Percentiles rank a stretch among this genome's conserved stretches.
phyloP scores from a whole-genome alignment of 2,113 vertebrate genomes.

The Phrynosoma platyrhinos region DNA sequence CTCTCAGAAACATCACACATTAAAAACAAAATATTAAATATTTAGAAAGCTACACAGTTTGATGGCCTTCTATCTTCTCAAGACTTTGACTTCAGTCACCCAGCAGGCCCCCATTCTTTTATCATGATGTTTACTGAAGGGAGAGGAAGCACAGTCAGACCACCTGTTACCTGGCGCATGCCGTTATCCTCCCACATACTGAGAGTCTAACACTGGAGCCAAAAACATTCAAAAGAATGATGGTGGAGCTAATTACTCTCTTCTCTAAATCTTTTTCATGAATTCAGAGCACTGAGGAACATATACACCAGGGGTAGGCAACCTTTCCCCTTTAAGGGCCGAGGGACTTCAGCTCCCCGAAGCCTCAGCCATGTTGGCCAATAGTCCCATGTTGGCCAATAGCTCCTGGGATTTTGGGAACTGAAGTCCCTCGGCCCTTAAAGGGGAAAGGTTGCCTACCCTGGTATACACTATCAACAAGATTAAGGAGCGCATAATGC shows the following conservation, averaged over 20 bases:
- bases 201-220: neutral
- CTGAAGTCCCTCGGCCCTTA: too few relatives aligned
- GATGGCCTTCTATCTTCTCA: slow-evolving; percentile 25
- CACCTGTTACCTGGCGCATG: slow-evolving; percentile 17
- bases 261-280: neutral
- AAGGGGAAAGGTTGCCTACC: too few relatives aligned
- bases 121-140: slow-evolving; percentile 4
- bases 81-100: neutral
- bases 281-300: neutral
- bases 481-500: neutral
- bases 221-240: slow-evolving; percentile 21
- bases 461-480: neutral
- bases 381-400: too few relatives aligned
- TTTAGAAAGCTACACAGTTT: slow-evolving; percentile 6
- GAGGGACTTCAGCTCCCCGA: too few relatives aligned
- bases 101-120: slow-evolving; percentile 8
- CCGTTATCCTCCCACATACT: slow-evolving; percentile 13
- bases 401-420: too few relatives aligned
- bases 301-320: too few relatives aligned
- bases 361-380: too few relatives aligned
- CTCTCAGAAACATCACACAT: neutral
- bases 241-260: neutral
- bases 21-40: slow-evolving; percentile 20
- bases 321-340: too few relatives aligned
- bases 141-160: slow-evolving; percentile 14